Percentiles rank a stretch among this genome's conserved stretches.
phyloP scores from a whole-genome alignment of 1,140 invertebrate genomes.

The Leptopilina clavipes region DNA sequence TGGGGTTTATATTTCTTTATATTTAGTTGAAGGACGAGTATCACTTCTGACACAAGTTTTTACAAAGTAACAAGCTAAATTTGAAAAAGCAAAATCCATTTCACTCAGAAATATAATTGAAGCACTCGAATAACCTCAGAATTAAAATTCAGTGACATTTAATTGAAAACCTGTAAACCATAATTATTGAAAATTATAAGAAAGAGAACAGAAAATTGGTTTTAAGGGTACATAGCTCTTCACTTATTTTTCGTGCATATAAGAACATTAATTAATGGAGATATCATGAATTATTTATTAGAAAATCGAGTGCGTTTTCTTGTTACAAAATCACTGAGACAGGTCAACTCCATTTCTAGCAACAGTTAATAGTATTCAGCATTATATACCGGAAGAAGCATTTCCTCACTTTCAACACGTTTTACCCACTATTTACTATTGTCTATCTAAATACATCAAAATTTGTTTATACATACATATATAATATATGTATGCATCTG shows the following conservation, averaged over 20 bases:
- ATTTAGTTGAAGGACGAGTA: neutral
- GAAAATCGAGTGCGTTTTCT: constrained; percentile 34
- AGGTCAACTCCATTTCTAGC: constrained; percentile 15
- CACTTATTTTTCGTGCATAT: neutral
- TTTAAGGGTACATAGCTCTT: neutral
- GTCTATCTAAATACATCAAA: neutral
- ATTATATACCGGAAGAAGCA: constrained; percentile 20
- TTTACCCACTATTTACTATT: constrained; percentile 23
- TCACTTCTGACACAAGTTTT: neutral
- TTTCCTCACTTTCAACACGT: constrained; percentile 21
- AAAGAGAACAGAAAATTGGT: constrained; percentile 2
- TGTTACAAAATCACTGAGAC: constrained; percentile 29
- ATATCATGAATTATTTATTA: constrained; percentile 29
- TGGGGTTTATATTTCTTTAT: constrained; percentile 11
- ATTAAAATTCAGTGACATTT: no score
- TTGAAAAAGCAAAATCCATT: neutral
- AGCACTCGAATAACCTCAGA: no score
- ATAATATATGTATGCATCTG: neutral
- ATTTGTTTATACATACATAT: neutral
- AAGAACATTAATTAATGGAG: neutral
- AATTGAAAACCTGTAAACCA: no score
- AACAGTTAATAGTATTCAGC: constrained; percentile 22
- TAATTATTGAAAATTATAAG: neutral
- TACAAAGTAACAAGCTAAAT: neutral
- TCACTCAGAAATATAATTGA: neutral